These are phyloP conservation scores for Agrotis segetum DNA, from an alignment of 2,888 invertebrate species.

Conservation along the genomic window DNA sequence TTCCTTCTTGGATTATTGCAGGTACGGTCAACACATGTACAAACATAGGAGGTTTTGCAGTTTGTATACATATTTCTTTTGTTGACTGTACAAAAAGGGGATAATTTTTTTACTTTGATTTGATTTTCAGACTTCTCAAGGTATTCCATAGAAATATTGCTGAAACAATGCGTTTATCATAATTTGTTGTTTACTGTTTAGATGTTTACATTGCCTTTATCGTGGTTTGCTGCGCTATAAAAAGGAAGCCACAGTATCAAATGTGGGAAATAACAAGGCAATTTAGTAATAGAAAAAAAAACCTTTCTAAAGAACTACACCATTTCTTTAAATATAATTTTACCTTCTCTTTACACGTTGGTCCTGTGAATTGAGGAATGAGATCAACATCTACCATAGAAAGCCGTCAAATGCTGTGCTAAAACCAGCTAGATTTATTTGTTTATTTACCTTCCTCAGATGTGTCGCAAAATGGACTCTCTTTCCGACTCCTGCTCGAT, in stretches of 20 bases:
- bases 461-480: conserved; percentile 93
- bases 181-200: neutral
- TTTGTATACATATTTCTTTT: too few relatives aligned
- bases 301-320: neutral
- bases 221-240: neutral
- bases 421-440: too few relatives aligned
- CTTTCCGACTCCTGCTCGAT: conserved; percentile 95
- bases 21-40: conserved; percentile 73
- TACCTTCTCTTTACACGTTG: neutral
- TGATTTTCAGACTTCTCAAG: neutral
- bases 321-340: neutral
- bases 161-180: neutral
- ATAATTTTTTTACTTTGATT: neutral
- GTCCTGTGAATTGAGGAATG: neutral
- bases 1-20: conserved; percentile 89
- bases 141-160: too few relatives aligned
- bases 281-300: neutral
- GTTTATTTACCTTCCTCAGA: conserved; percentile 64
- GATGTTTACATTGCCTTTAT: neutral
- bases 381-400: too few relatives aligned
- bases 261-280: neutral
- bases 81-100: too few relatives aligned
- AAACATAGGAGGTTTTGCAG: too few relatives aligned
- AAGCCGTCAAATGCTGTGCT: too few relatives aligned
- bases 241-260: neutral